phyloP scores from a whole-genome alignment of 2,797 vertebrate species.

The Crenichthys baileyi region DNA sequence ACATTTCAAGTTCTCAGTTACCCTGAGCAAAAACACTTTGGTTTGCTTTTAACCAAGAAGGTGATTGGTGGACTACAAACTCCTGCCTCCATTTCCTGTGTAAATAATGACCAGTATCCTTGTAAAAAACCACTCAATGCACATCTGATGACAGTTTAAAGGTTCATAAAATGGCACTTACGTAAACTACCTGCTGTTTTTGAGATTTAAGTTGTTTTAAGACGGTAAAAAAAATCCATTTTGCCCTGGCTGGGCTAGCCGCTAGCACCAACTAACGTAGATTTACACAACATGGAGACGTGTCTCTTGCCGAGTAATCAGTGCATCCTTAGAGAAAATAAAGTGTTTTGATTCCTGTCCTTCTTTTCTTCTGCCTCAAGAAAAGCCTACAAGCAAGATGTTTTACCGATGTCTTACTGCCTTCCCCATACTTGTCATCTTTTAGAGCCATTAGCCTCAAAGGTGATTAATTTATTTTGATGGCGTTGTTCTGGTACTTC shows the following conservation, averaged over 20 bases:
- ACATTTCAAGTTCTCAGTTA: background rate
- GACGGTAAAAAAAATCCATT: background rate
- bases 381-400: background rate
- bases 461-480: conserved; percentile 57
- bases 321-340: conserved; percentile 3
- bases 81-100: background rate
- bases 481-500: conserved; percentile 47
- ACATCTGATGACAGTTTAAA: background rate
- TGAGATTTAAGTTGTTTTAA: background rate
- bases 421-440: conserved; percentile 36
- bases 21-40: background rate
- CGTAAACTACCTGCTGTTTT: background rate
- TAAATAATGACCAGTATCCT: background rate
- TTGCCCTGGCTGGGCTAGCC: background rate
- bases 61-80: background rate
- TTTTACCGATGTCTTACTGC: conserved; percentile 10
- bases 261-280: background rate
- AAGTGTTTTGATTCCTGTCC: background rate
- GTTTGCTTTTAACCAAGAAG: background rate
- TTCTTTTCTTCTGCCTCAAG: background rate
- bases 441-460: conserved; percentile 58
- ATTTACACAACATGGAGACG: background rate
- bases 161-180: background rate
- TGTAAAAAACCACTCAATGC: background rate
- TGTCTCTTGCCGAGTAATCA: background rate